Base-by-base conservation (phyloP, 2,113 vertebrate species). In the Calonectris borealis region DNA sequence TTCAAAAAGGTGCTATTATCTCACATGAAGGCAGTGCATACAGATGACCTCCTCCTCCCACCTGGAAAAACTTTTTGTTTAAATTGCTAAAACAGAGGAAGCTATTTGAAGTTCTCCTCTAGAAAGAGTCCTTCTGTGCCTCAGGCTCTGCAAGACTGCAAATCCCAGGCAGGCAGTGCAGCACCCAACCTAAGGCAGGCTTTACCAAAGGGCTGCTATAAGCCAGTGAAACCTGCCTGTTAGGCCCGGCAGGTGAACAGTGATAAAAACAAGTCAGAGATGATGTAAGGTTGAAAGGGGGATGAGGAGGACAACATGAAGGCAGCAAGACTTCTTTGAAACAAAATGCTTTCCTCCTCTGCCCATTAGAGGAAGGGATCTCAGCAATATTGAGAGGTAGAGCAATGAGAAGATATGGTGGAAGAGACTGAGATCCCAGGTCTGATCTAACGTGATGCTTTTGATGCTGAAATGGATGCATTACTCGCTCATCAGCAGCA, bases 11-110 rank as follows among this genome's bases (percentile, higher is more conserved):
- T 55, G 31, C 24, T 42, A 15, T 12, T 71, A 49, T 27, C 88
- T 90, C 66, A 72, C 26, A 27, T 8, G 57, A 88, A 66, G 0
- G 0, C 48, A 68, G 36, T 12, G 32, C 1, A 1, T 31, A 51
- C 25, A 65, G 36, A 57, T 57, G 42, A 60, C 29, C 34, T 25
- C 34, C 16, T 81, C 40, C 38, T 83, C 31, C 55, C 31, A 78
- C 21, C 21, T 54, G 32, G 25, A 79, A 87, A 82, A 78, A 3
- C 15, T 21, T 75, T 34, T 68, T 46, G 34, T 44, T 78, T 54
- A 34, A 84, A 71, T 40, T 70, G 7, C 62, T 69, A 44, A 60
- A 69, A 32, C 34, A 86, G 26, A 73, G 26, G 13, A 38, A 92
- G 44, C 24, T 72, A 19, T 9, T 15, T 69, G 21, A 81, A 80